A percentile compares a stretch with the other conserved stretches of the same genome.
Evolutionary conservation across 1,140 invertebrate species (phyloP).

Genomic region (Tetramorium simillimum): DNA sequence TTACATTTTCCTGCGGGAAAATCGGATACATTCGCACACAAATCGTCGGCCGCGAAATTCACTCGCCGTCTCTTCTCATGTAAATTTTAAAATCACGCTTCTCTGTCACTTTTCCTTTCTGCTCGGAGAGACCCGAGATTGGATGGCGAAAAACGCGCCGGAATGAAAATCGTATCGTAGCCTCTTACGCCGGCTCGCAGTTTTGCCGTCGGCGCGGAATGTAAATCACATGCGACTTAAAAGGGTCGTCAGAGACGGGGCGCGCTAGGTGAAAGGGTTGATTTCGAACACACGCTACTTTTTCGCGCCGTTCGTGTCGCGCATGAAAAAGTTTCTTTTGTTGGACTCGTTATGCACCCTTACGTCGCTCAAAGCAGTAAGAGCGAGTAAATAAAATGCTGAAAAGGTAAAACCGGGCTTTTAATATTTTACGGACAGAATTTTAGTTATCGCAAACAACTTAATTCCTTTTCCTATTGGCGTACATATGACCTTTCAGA

Average conservation of each 20-base stretch:
- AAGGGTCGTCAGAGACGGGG: conserved; percentile 31
- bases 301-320: conserved; percentile 30
- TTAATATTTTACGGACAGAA: not conserved
- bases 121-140: not conserved
- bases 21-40: not conserved
- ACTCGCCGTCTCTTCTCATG: not conserved
- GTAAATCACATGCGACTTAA: conserved; percentile 33
- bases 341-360: conserved; percentile 11
- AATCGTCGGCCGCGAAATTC: not conserved
- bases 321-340: conserved; percentile 11
- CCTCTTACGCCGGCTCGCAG: not conserved
- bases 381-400: not conserved
- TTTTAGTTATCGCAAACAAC: not conserved
- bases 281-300: conserved; percentile 21
- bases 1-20: not conserved
- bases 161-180: conserved; percentile 28
- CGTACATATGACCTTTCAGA: not conserved
- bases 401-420: not conserved
- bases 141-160: not conserved
- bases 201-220: conserved; percentile 24
- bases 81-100: conserved; percentile 26
- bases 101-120: not conserved
- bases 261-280: conserved; percentile 25
- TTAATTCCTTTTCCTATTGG: not conserved
- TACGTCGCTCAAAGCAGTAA: not conserved